phyloP scores from a whole-genome alignment of 2,888 invertebrate species.

The Lycocerus yunnanus region DNA sequence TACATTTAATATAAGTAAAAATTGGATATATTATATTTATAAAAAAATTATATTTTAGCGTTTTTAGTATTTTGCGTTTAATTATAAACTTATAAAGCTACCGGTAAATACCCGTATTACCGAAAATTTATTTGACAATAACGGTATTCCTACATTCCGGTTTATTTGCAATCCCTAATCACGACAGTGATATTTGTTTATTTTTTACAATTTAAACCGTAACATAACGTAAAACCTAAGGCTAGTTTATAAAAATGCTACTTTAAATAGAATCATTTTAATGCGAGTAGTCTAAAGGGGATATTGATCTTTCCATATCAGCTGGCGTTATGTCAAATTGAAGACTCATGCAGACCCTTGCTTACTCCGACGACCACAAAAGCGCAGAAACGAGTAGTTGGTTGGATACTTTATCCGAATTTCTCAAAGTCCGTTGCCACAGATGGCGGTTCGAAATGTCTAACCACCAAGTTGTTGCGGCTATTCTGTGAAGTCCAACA shows the following conservation, averaged over 20 bases:
- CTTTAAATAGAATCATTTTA: constrained; percentile 40
- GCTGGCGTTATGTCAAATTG: constrained; percentile 35
- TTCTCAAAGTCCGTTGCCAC: constrained; percentile 30
- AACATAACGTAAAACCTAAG: constrained; percentile 19
- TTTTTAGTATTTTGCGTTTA: not conserved
- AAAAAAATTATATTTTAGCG: not conserved
- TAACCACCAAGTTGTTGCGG: constrained; percentile 30
- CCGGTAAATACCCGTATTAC: not conserved
- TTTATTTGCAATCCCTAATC: not conserved
- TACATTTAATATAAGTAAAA: too few species aligned
- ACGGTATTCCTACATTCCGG: not conserved
- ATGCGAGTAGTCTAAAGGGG: constrained; percentile 39
- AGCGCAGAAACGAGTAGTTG: constrained; percentile 30
- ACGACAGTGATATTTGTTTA: not conserved
- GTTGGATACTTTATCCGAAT: constrained; percentile 34
- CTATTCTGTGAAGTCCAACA: constrained; percentile 19
- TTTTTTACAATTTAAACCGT: constrained; percentile 17
- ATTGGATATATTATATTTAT: too few species aligned
- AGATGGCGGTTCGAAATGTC: constrained; percentile 32
- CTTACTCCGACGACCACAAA: constrained; percentile 33
- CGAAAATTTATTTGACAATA: not conserved
- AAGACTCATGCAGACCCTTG: constrained; percentile 31
- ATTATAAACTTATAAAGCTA: not conserved
- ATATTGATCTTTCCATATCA: constrained; percentile 37
- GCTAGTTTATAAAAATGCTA: constrained; percentile 28